phyloP scores from a whole-genome alignment of 2,113 vertebrate species.

The Pollachius pollachius region DNA sequence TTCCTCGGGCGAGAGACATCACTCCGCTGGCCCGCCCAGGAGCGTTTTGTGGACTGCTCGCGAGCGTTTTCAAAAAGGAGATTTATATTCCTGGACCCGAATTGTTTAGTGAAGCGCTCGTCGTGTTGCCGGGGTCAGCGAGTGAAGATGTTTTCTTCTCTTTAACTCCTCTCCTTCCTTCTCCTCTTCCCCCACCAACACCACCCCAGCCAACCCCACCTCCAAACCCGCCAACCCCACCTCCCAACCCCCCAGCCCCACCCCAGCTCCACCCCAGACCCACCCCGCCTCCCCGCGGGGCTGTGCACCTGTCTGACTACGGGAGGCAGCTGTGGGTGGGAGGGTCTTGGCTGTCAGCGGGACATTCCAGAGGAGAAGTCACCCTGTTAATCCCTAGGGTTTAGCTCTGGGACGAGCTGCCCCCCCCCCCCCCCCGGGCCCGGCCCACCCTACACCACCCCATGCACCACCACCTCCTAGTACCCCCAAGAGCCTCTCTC shows the following conservation, averaged over 20 bases:
- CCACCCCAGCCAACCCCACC: neutral
- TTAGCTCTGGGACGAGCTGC: conserved; percentile 46
- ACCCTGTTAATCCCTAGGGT: conserved; percentile 74
- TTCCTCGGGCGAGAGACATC: neutral
- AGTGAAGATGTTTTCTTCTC: conserved; percentile 30
- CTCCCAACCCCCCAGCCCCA: neutral
- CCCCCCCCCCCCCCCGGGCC: neutral
- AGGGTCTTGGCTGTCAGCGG: conserved; percentile 68
- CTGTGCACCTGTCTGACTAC: conserved; percentile 73
- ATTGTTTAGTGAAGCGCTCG: conserved; percentile 32
- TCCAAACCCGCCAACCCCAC: neutral
- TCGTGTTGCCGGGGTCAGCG: conserved; percentile 1
- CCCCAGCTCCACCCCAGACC: neutral
- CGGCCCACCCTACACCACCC: neutral
- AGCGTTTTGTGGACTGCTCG: conserved; percentile 20
- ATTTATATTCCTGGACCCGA: neutral
- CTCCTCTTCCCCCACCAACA: neutral
- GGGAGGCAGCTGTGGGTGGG: conserved; percentile 71
- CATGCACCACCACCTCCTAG: conserved; percentile 3
- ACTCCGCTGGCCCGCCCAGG: conserved; percentile 2
- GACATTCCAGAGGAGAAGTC: conserved; percentile 78
- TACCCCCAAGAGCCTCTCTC: conserved; percentile 31
- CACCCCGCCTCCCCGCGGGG: conserved; percentile 26
- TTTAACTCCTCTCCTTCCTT: neutral
- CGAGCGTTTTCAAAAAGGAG: neutral